Percentiles rank a stretch among this genome's conserved stretches.
Evolutionary conservation across 2,888 invertebrate species (phyloP).

Genomic region (Patella ulyssiponensis): DNA sequence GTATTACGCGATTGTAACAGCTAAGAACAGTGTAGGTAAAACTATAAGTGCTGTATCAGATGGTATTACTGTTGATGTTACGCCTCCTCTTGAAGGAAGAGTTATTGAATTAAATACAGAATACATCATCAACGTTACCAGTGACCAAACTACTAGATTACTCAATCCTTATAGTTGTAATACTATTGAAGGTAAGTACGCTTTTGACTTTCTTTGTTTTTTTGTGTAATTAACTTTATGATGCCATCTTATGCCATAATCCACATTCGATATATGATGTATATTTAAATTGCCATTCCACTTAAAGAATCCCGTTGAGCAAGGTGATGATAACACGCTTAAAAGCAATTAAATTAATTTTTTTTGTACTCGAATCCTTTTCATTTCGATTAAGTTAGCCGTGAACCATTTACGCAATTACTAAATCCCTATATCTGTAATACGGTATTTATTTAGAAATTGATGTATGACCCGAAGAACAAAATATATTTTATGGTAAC

Average conservation of each 20-base stretch:
- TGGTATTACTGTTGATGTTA: slow-evolving; percentile 44
- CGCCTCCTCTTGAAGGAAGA: slow-evolving; percentile 42
- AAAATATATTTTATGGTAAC: no score
- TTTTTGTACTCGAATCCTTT: no score
- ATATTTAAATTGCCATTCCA: no score
- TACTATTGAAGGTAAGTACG: slow-evolving; percentile 35
- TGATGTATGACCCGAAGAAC: no score
- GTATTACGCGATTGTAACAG: slow-evolving; percentile 44
- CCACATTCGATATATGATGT: not conserved
- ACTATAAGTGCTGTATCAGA: slow-evolving; percentile 37
- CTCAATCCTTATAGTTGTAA: slow-evolving; percentile 40
- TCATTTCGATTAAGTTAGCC: no score
- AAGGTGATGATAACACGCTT: no score
- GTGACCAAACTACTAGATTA: slow-evolving; percentile 28
- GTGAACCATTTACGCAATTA: no score
- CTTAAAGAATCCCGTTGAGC: no score
- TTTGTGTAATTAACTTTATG: no score
- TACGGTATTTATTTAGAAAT: no score
- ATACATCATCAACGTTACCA: slow-evolving; percentile 34
- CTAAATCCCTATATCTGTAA: no score
- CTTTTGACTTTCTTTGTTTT: no score
- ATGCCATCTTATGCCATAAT: not conserved
- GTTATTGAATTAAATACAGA: slow-evolving; percentile 43
- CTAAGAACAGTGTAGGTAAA: slow-evolving; percentile 42
- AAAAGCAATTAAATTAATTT: not conserved